These are phyloP conservation scores for Dione juno DNA, from an alignment of 2,888 invertebrate species.

Conservation along the genomic window DNA sequence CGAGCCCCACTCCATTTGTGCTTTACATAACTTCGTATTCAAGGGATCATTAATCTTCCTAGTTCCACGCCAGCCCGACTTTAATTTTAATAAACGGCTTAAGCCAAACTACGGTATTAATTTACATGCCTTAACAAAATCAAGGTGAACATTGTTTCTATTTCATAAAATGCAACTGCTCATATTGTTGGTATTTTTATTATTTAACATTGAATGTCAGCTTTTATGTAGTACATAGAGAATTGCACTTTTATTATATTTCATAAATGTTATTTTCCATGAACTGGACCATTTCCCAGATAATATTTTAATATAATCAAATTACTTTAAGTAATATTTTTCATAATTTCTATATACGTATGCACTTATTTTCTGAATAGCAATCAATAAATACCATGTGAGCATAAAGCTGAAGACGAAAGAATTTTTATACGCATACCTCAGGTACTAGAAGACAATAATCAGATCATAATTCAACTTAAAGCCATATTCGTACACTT, in stretches of 20 bases:
- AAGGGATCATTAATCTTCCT: slow-evolving; percentile 82
- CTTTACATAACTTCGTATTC: slow-evolving; percentile 82
- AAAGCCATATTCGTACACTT: slow-evolving; percentile 66
- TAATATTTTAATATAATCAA: not conserved
- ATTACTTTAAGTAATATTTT: too few species aligned
- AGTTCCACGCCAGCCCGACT: slow-evolving; percentile 79
- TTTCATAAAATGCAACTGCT: slow-evolving; percentile 42
- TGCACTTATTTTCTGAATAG: not conserved
- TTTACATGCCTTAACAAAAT: slow-evolving; percentile 73
- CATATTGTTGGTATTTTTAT: slow-evolving; percentile 19
- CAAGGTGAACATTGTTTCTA: slow-evolving; percentile 60
- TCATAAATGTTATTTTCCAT: not conserved
- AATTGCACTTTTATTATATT: not conserved
- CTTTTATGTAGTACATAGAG: not conserved
- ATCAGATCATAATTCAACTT: slow-evolving; percentile 68
- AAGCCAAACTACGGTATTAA: slow-evolving; percentile 72
- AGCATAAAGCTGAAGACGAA: slow-evolving; percentile 17
- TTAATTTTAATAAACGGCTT: slow-evolving; percentile 82
- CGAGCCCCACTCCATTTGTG: slow-evolving; percentile 77
- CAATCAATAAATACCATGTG: slow-evolving; percentile 14
- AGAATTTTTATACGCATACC: slow-evolving; percentile 38
- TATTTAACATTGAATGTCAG: not conserved
- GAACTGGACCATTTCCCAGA: not conserved
- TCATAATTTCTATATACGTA: not conserved
- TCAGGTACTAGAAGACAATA: slow-evolving; percentile 55